phyloP scores from a whole-genome alignment of 2,113 vertebrate genomes.

The Chaenocephalus aceratus region DNA sequence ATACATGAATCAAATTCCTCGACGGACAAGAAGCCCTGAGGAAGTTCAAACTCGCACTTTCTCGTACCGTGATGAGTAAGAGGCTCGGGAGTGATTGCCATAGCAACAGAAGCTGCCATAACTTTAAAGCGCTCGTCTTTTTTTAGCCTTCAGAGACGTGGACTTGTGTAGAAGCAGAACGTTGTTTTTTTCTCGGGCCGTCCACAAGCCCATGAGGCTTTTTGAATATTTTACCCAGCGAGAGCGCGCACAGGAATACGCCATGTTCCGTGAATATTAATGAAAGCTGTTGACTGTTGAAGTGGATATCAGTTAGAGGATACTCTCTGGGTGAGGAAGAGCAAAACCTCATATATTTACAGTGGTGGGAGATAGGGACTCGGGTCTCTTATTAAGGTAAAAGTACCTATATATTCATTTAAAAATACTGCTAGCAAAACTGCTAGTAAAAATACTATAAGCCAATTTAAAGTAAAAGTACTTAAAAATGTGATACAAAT shows the following conservation, averaged over 20 bases:
- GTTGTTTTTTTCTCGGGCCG: constrained; percentile 36
- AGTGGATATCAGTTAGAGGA: constrained; percentile 8
- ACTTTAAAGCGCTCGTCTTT: constrained; percentile 41
- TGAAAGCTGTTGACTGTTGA: constrained; percentile 14
- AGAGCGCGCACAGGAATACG: background rate
- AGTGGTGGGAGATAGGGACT: no score
- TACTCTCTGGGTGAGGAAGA: background rate
- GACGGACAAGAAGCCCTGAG: constrained; percentile 17
- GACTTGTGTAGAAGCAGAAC: constrained; percentile 36
- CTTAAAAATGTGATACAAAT: no score
- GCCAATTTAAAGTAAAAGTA: no score
- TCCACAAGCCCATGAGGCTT: constrained; percentile 22
- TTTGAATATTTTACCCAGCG: constrained; percentile 54
- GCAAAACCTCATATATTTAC: background rate
- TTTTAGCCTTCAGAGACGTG: constrained; percentile 31
- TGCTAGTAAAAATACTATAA: no score
- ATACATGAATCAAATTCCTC: constrained; percentile 43
- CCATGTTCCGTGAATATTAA: constrained; percentile 40
- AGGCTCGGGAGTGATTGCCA: constrained; percentile 32
- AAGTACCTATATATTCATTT: no score
- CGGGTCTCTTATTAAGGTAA: no score
- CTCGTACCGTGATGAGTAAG: constrained; percentile 27
- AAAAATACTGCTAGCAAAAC: no score
- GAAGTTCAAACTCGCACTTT: constrained; percentile 48
- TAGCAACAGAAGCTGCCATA: constrained; percentile 28